Base-by-base conservation (phyloP, 64 coral and sea anemone genomes). In the Stylophora pistillata region DNA sequence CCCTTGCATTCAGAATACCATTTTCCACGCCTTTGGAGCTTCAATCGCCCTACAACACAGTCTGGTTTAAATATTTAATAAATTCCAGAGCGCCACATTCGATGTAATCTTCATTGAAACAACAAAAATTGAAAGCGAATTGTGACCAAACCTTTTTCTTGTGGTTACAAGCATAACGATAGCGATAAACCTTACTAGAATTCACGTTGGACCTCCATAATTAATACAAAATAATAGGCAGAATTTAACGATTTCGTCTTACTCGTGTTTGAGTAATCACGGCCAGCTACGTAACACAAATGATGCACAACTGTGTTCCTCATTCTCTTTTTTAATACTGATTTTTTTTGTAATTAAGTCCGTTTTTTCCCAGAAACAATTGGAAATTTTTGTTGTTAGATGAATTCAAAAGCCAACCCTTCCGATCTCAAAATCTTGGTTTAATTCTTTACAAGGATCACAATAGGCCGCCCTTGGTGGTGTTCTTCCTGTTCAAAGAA, bases 391-490 rank as follows among this genome's bases (percentile, higher is more conserved):
- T 16, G 60, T 69, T 66, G 23, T 6, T 32, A 47, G 61, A 3
- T n/a, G 33, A 84, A 84, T 84, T 84, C 80, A 84, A 84, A 84
- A 84, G 80, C 61, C 80, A 84, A 53, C 23, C 16, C 15, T 25
- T 9, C 61, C 13, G 62, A 33, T 53, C 37, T 17, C 7, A 26
- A 15, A 25, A 70, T 53, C 80, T 54, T 25, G 60, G 33, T 34
- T 68, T 27, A 68, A 52, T 84, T 70, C 80, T 68, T 84, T 84
- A 21, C 66, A 84, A 84, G 16, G 20, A 63, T 70, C 37, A 84
- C 41, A 71, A 84, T 84, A 53, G 80, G 27, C 41, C 23, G 26
- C 61, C 62, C 41, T 1, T 55, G 61, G 62, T 69, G 64, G 26
- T n/a, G 23, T 84, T 53, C 33, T 52, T 15, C 61, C 14, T 47